Conservation (phyloP, 2,797 vertebrate genomes). For the Myotis daubentonii region DNA sequence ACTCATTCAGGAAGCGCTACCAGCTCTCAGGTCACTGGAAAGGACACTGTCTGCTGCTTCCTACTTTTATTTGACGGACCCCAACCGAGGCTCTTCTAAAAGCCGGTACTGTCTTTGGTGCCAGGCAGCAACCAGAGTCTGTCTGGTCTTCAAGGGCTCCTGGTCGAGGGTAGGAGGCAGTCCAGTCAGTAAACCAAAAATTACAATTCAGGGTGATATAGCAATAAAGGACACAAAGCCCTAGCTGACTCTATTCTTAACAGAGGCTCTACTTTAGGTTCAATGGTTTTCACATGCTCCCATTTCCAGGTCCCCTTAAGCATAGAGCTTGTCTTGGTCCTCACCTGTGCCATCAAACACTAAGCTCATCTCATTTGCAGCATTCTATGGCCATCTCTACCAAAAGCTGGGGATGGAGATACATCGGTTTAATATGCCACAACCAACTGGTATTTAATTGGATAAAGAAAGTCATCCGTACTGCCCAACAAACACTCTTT, state of each 20-base stretch:
- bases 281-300: conserved; percentile 12
- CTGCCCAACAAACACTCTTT: neutral
- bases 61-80: neutral
- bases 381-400: neutral
- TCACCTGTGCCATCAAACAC: neutral
- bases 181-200: neutral
- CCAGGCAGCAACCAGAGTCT: neutral
- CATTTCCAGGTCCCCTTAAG: conserved; percentile 43
- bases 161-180: neutral
- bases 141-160: neutral
- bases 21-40: neutral
- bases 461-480: neutral
- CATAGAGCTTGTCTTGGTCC: neutral
- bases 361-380: neutral
- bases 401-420: neutral
- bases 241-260: neutral
- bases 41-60: neutral
- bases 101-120: neutral
- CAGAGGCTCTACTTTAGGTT: neutral
- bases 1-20: conserved; percentile 50
- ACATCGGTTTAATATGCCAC: neutral
- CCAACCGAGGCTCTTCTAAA: neutral
- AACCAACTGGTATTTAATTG: neutral
- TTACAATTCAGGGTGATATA: neutral
- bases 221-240: neutral